Conservation (phyloP, 2,888 invertebrate species). For the Artemia sinica region DNA sequence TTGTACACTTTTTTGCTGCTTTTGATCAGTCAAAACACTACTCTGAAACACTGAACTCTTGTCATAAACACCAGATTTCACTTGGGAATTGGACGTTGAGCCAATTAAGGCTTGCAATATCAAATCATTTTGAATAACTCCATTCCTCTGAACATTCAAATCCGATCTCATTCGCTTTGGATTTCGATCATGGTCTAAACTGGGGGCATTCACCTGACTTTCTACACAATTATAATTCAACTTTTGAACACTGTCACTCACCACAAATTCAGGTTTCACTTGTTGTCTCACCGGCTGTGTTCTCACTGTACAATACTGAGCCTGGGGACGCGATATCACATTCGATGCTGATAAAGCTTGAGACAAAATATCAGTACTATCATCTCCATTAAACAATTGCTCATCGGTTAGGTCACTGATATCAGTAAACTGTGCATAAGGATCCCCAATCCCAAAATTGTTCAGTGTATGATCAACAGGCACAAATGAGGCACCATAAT, state of each 20-base stretch:
- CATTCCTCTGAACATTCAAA: background rate
- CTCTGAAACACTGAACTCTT: background rate
- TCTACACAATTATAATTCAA: background rate
- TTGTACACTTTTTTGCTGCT: background rate
- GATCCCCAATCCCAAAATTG: background rate
- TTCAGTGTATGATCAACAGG: conserved; percentile 1
- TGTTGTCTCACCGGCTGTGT: background rate
- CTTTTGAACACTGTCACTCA: background rate
- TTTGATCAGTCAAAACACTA: background rate
- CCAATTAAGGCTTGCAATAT: conserved; percentile 6
- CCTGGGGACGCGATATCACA: background rate
- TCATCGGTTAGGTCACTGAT: conserved; percentile 7
- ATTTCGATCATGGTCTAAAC: conserved; percentile 3
- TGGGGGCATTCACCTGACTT: conserved; percentile 10
- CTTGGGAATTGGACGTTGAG: background rate
- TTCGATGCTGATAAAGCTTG: conserved; percentile 5
- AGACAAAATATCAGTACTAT: conserved; percentile 9
- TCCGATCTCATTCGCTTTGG: background rate
- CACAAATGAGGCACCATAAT: background rate
- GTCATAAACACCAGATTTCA: background rate
- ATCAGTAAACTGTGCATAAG: conserved; percentile 3
- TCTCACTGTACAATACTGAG: conserved; percentile 1
- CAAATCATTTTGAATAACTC: conserved; percentile 7
- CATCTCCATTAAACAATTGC: conserved; percentile 10
- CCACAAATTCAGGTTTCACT: conserved; percentile 6